phyloP scores from a whole-genome alignment of 2,888 invertebrate genomes.

The Tetragonisca angustula region DNA sequence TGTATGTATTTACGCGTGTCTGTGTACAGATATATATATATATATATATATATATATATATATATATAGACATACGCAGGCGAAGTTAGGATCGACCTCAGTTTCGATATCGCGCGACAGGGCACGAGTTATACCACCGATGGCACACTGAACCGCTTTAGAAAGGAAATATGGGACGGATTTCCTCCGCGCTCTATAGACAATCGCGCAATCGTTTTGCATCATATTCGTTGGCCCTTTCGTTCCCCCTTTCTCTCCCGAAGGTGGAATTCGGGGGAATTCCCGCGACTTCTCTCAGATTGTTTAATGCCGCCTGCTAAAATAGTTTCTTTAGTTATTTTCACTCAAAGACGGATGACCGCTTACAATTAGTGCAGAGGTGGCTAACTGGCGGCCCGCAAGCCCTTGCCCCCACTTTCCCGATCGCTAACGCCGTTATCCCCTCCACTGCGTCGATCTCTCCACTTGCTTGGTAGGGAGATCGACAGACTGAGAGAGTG shows the following conservation, averaged over 20 bases:
- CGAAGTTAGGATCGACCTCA: constrained; percentile 33
- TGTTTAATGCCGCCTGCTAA: constrained; percentile 35
- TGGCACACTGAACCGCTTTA: constrained; percentile 40
- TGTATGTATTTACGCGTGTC: too few relatives aligned
- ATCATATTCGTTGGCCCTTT: background rate
- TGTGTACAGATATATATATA: background rate
- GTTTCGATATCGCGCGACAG: constrained; percentile 14
- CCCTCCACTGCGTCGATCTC: too few relatives aligned
- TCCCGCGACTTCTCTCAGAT: constrained; percentile 8
- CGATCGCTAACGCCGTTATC: too few relatives aligned
- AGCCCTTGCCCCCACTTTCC: too few relatives aligned
- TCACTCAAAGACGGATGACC: constrained; percentile 46
- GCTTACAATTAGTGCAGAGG: background rate
- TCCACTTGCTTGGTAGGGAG: too few relatives aligned
- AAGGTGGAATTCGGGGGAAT: background rate
- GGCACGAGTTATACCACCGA: constrained; percentile 10
- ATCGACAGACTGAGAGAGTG: too few relatives aligned
- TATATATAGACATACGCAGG: background rate
- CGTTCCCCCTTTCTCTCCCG: background rate
- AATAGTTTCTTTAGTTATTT: constrained; percentile 45
- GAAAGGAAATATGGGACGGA: constrained; percentile 9
- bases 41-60: background rate
- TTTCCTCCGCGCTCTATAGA: background rate
- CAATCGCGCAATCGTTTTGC: background rate
- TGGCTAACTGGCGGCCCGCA: too few relatives aligned